phyloP scores from a whole-genome alignment of 2,113 vertebrate genomes.

The Ageneiosus marmoratus region DNA sequence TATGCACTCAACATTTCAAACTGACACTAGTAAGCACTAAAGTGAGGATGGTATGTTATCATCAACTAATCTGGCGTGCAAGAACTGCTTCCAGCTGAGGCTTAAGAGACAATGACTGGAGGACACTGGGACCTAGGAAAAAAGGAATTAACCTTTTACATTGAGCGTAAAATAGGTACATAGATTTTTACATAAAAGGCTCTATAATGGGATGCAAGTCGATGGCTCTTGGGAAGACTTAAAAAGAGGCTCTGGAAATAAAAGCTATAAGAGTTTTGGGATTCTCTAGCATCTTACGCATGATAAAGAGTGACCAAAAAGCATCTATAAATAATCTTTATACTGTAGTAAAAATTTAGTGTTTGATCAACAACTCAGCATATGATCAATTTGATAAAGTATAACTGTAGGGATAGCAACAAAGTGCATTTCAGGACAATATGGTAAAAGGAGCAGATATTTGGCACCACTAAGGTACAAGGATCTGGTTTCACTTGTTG shows the following conservation, averaged over 20 bases:
- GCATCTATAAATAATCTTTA: neutral
- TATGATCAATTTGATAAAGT: neutral
- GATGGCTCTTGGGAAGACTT: slow-evolving; percentile 28
- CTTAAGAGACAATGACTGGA: neutral
- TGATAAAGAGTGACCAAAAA: neutral
- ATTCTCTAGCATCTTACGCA: neutral
- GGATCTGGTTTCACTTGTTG: neutral
- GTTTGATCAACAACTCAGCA: neutral
- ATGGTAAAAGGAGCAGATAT: neutral
- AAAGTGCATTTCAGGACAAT: neutral
- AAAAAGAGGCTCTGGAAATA: slow-evolving; percentile 6
- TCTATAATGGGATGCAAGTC: slow-evolving; percentile 36
- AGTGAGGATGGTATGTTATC: slow-evolving; percentile 12
- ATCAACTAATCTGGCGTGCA: neutral
- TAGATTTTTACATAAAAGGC: slow-evolving; percentile 5
- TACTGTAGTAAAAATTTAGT: neutral
- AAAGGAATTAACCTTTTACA: neutral
- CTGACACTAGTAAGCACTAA: slow-evolving; percentile 40
- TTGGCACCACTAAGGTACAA: neutral
- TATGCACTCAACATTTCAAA: slow-evolving; percentile 16
- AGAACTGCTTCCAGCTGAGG: neutral
- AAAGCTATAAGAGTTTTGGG: slow-evolving; percentile 1
- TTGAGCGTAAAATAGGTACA: neutral
- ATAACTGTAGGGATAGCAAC: neutral
- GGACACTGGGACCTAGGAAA: neutral